Evolutionary conservation across 1,140 invertebrate species (phyloP).

Genomic region (Drosophila willistoni): DNA sequence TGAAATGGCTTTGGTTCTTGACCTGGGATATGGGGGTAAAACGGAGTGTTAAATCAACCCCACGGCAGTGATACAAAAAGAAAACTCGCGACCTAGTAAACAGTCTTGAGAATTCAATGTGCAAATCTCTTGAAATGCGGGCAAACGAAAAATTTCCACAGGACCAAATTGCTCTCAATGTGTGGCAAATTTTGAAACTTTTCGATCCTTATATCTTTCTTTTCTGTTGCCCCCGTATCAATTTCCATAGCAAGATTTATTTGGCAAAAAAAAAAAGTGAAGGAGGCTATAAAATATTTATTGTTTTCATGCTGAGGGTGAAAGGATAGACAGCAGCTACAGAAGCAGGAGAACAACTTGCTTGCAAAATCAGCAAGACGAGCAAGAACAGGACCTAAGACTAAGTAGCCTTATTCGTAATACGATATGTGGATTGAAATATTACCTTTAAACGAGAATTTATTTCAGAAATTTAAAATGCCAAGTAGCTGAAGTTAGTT

Average conservation of each 20-base stretch:
- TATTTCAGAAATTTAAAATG: slow-evolving; percentile 61
- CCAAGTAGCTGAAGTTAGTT: too few species aligned
- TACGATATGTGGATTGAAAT: slow-evolving; percentile 37
- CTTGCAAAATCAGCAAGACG: rapidly evolving
- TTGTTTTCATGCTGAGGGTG: slow-evolving; percentile 63
- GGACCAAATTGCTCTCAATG: slow-evolving; percentile 22
- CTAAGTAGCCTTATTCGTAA: slow-evolving; percentile 43
- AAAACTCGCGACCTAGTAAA: slow-evolving; percentile 32
- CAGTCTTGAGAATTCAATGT: slow-evolving; percentile 50
- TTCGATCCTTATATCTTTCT: slow-evolving; percentile 28
- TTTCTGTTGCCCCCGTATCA: slow-evolving; percentile 53
- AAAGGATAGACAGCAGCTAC: slow-evolving; percentile 2
- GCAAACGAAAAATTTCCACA: slow-evolving; percentile 43
- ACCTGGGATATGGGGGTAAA: background rate
- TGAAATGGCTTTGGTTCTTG: background rate
- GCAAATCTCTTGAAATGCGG: slow-evolving; percentile 49
- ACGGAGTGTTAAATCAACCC: slow-evolving; percentile 19
- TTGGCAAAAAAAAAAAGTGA: slow-evolving; percentile 37
- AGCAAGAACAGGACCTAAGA: slow-evolving; percentile 23
- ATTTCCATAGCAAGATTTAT: slow-evolving; percentile 72
- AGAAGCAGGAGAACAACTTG: background rate
- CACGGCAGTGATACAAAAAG: slow-evolving; percentile 18
- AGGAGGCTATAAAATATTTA: slow-evolving; percentile 73
- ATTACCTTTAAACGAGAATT: slow-evolving; percentile 22
- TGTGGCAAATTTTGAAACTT: slow-evolving; percentile 42